Conservation (phyloP, 2,113 vertebrate genomes). For the Dicaeum eximium region DNA sequence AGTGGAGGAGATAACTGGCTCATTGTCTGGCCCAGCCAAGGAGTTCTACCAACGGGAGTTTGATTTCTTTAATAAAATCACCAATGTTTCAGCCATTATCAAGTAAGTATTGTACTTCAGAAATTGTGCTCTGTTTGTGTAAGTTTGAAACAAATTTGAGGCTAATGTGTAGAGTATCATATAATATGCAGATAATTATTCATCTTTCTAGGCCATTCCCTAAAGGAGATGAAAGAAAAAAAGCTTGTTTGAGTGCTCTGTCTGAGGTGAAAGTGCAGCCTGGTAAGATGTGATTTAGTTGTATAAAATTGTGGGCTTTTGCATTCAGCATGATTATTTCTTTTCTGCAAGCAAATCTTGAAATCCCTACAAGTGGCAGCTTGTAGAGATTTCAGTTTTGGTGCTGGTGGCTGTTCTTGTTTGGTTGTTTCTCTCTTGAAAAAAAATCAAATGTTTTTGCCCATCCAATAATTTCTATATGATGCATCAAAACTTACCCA, state of each 20-base stretch:
- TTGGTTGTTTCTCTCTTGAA: neutral
- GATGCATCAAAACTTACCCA: neutral
- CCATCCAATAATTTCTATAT: neutral
- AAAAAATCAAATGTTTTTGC: neutral
- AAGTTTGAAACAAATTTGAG: neutral
- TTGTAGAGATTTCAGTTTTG: neutral
- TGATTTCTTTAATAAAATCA: constrained; percentile 98
- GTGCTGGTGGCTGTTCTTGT: neutral
- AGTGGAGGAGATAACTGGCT: constrained; percentile 91
- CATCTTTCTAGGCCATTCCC: constrained; percentile 84
- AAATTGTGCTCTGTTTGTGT: neutral
- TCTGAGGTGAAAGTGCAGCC: constrained; percentile 95
- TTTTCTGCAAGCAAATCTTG: neutral
- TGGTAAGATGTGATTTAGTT: constrained; percentile 72
- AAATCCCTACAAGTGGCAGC: neutral
- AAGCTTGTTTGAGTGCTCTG: constrained; percentile 87
- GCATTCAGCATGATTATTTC: neutral
- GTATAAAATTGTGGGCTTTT: neutral
- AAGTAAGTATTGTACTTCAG: constrained; percentile 75
- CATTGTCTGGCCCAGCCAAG: constrained; percentile 91
- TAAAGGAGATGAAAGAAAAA: constrained; percentile 94
- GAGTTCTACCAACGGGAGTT: constrained; percentile 97
- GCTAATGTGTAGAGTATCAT: neutral
- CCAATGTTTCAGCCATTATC: constrained; percentile 92
- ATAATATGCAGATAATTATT: neutral